A percentile compares a stretch with the other conserved stretches of the same genome.
Evolutionary conservation across 2,113 vertebrate species (phyloP).

Genomic region (Percina caprodes): DNA sequence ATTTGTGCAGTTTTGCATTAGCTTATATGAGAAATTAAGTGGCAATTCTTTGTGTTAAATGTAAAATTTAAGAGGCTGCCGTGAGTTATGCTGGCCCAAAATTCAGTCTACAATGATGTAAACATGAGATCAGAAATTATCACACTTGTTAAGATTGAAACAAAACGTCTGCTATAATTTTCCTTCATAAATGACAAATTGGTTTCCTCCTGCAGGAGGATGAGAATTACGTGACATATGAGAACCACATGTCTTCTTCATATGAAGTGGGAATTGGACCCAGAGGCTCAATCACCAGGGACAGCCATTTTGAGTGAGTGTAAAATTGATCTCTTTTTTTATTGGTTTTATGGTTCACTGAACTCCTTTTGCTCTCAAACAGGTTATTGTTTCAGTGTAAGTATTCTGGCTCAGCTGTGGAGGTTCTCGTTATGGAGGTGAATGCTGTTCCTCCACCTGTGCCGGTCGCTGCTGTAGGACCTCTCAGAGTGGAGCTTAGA

Average conservation of each 20-base stretch:
- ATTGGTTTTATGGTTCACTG: not conserved
- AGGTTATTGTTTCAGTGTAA: conserved; percentile 82
- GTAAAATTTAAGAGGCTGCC: not conserved
- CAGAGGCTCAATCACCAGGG: conserved; percentile 81
- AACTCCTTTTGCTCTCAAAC: not conserved
- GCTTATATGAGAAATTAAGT: not conserved
- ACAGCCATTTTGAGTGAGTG: conserved; percentile 83
- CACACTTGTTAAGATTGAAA: not conserved
- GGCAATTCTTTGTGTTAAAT: not conserved
- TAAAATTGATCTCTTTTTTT: not conserved
- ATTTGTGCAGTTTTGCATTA: not conserved
- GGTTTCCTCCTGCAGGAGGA: conserved; percentile 62
- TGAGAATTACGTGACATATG: conserved; percentile 72
- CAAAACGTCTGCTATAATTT: not conserved
- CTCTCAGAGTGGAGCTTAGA: conserved; percentile 76
- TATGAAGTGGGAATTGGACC: conserved; percentile 80
- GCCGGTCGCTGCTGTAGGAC: conserved; percentile 72
- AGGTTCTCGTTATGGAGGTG: conserved; percentile 75
- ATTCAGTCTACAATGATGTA: not conserved
- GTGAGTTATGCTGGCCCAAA: not conserved
- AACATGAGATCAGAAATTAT: too few relatives aligned
- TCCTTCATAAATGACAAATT: not conserved
- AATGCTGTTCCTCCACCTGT: conserved; percentile 69
- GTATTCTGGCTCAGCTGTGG: conserved; percentile 64
- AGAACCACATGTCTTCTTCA: conserved; percentile 79